A percentile compares a stretch with the other conserved stretches of the same genome.
Conservation (phyloP, 2,888 invertebrate genomes). For the Tetranychus piercei region DNA sequence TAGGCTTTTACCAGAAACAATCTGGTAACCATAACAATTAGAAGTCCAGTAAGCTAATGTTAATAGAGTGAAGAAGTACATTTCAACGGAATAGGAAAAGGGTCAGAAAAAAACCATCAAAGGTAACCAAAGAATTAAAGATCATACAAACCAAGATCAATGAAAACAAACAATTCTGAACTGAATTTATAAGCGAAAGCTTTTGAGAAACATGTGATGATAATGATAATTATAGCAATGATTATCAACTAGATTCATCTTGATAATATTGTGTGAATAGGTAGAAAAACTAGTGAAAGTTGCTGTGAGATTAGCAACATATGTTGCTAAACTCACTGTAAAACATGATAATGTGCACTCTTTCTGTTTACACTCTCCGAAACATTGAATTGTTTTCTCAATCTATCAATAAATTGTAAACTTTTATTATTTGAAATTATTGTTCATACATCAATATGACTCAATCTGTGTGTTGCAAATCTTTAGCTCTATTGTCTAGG, state of each 20-base stretch:
- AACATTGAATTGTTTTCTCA: neutral
- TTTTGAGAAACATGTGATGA: neutral
- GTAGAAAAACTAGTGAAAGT: neutral
- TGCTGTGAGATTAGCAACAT: neutral
- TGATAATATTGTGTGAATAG: neutral
- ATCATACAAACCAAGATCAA: neutral
- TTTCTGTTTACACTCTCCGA: neutral
- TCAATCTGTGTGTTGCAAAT: no score
- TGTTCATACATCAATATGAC: no score
- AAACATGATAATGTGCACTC: neutral
- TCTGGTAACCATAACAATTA: neutral
- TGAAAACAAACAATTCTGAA: neutral
- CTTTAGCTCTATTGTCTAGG: no score
- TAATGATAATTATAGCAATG: neutral
- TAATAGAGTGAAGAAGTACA: neutral
- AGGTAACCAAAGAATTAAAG: neutral
- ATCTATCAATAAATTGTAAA: no score
- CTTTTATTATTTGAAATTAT: no score
- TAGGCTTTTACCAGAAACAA: neutral
- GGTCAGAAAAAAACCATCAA: neutral
- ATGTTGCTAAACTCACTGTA: neutral
- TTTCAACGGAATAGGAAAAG: neutral
- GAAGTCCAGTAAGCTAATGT: neutral
- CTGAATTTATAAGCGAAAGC: neutral
- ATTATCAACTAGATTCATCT: neutral